A percentile compares a stretch with the other conserved stretches of the same genome.
These are phyloP conservation scores for Plestiodon gilberti DNA, from an alignment of 2,113 vertebrate genomes.

Conservation along the genomic window DNA sequence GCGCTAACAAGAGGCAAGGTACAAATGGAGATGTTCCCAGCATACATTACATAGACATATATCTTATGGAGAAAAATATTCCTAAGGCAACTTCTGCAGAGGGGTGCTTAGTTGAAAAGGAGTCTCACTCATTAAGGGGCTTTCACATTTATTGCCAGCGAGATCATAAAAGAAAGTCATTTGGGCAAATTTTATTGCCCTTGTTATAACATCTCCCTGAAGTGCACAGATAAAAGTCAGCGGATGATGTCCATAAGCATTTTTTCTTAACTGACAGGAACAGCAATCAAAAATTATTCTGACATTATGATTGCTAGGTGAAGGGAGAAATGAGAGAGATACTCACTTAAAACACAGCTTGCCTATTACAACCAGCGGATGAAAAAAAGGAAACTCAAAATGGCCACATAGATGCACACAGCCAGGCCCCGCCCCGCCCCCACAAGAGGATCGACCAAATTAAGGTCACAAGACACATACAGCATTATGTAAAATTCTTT, in stretches of 20 bases:
- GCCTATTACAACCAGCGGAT: neutral
- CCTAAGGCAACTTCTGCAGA: neutral
- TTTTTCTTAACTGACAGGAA: constrained; percentile 43
- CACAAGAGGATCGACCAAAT: neutral
- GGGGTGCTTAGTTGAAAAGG: constrained; percentile 16
- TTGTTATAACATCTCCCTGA: constrained; percentile 69
- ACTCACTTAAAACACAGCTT: neutral
- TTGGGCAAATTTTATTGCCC: constrained; percentile 68
- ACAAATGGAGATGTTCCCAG: too few species aligned
- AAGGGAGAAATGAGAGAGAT: neutral
- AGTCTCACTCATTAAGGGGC: constrained; percentile 50
- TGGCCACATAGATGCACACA: neutral
- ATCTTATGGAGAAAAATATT: constrained; percentile 21
- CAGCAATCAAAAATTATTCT: constrained; percentile 39
- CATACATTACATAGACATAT: neutral
- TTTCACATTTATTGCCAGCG: constrained; percentile 63
- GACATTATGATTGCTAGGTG: constrained; percentile 22
- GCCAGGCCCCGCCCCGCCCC: too few species aligned
- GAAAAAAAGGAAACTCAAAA: neutral
- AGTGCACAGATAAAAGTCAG: constrained; percentile 72
- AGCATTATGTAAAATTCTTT: neutral
- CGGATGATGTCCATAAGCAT: constrained; percentile 60
- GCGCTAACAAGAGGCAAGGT: too few species aligned
- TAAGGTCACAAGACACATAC: neutral
- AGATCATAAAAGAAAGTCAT: constrained; percentile 74